Base-by-base conservation (phyloP, 2,113 vertebrate genomes). In the Tupaia tana region DNA sequence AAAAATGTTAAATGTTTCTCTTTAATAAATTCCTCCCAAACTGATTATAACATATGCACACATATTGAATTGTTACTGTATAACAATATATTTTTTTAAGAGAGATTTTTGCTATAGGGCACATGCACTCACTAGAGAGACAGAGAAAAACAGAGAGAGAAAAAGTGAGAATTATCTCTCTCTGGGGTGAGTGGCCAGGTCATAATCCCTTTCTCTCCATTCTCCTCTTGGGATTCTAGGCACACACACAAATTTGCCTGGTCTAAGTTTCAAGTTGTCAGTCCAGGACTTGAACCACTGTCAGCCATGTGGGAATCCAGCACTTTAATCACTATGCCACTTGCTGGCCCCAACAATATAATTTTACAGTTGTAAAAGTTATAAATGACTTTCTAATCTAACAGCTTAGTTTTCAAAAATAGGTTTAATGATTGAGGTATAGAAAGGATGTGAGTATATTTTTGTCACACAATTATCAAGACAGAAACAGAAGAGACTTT, bases 1-100 rank as follows among this genome's bases (percentile, higher is more conserved):
- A 77, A 66, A 91, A 88, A n/a, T 58, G 31, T 95, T 84, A 91
- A 88, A n/a, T 58, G 31, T 95, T 84, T 91, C 3, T 88, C 19
- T 75, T 93, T 12, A 73, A 84, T 69, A 73, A 93, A 8, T 56
- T 19, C 61, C 54, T 87, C 15, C 19, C 64, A 86, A 86, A 69
- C 19, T 22, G 6, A 64, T 81, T 43, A 86, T 61, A 56, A 29
- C 34, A 67, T 43, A 43, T 73, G 24, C 6, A 78, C 5, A 70
- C 5, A 70, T 2, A 19, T 20, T 96, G 67, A 81, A 9, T 69
- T 82, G n/a, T 56, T 54, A 43, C 34, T 61, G 15, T 43, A n/a
- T 19, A 15, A n/a, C 7, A 25, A 27, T 87, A 27, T 29, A 59
- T 78, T 52, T 88, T 89, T 83, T 43, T n/a, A n/a, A 43, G 43